These are phyloP conservation scores for Operophtera brumata DNA, from an alignment of 2,888 invertebrate species.

Conservation along the genomic window DNA sequence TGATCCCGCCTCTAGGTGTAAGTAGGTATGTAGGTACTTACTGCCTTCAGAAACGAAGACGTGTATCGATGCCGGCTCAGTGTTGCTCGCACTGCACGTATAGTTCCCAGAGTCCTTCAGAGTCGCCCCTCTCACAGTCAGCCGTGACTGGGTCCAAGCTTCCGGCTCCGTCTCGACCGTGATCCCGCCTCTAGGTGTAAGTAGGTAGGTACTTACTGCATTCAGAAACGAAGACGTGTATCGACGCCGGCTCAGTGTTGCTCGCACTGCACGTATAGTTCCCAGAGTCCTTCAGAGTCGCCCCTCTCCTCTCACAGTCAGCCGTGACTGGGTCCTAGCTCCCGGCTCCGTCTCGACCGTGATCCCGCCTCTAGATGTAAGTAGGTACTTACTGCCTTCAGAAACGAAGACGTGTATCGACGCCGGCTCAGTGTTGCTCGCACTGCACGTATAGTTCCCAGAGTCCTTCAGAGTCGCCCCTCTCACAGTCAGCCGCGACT, in stretches of 20 bases:
- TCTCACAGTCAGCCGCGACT: conserved; percentile 91
- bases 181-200: conserved; percentile 85
- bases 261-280: conserved; percentile 95
- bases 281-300: conserved; percentile 92
- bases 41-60: conserved; percentile 95
- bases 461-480: conserved; percentile 93
- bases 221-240: conserved; percentile 94
- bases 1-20: conserved; percentile 86
- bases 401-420: conserved; percentile 95
- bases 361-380: conserved; percentile 85
- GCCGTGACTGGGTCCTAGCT: conserved; percentile 90
- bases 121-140: conserved; percentile 92
- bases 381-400: conserved; percentile 84
- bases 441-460: conserved; percentile 95
- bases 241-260: conserved; percentile 93
- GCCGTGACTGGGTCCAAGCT: conserved; percentile 90
- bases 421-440: conserved; percentile 93
- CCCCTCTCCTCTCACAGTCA: conserved; percentile 92
- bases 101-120: conserved; percentile 95
- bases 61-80: conserved; percentile 93
- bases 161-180: conserved; percentile 93
- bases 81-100: conserved; percentile 94
- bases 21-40: conserved; percentile 55
- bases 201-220: conserved; percentile 84
- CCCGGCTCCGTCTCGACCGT: conserved; percentile 93